phyloP scores from a whole-genome alignment of 1,140 invertebrate genomes.

The honey bee (Apis mellifera) region DNA sequence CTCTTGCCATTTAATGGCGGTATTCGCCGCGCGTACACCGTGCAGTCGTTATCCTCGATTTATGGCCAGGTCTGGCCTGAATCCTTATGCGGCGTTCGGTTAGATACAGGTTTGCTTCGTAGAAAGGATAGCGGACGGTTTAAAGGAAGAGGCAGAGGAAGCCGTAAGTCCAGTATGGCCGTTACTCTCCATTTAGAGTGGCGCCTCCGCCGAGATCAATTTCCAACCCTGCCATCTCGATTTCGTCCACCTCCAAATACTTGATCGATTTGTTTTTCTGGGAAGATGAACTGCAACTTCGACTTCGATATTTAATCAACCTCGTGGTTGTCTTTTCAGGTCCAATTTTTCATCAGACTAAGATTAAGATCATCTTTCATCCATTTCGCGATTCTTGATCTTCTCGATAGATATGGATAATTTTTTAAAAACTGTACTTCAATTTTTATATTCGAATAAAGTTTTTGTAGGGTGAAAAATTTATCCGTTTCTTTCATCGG shows the following conservation, averaged over 20 bases:
- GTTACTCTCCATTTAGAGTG: slow-evolving; percentile 60
- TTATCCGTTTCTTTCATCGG: not conserved
- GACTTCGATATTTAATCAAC: too few species aligned
- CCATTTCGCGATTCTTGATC: too few species aligned
- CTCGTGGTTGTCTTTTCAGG: too few species aligned
- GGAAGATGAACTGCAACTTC: not conserved
- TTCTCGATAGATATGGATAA: too few species aligned
- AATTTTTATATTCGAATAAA: not conserved
- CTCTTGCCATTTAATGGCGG: slow-evolving; percentile 70
- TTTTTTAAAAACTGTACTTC: too few species aligned
- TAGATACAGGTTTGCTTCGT: slow-evolving; percentile 42
- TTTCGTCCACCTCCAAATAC: not conserved
- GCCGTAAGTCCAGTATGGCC: slow-evolving; percentile 39
- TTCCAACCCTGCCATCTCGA: slow-evolving; percentile 11
- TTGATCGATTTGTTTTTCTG: not conserved
- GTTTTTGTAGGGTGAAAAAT: slow-evolving; percentile 7
- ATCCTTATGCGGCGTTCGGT: slow-evolving; percentile 69
- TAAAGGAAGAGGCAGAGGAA: slow-evolving; percentile 24
- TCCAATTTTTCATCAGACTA: too few species aligned
- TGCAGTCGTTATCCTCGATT: slow-evolving; percentile 74
- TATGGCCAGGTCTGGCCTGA: slow-evolving; percentile 67
- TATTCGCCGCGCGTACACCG: slow-evolving; percentile 64
- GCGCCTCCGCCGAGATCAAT: slow-evolving; percentile 51
- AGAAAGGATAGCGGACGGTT: slow-evolving; percentile 26
- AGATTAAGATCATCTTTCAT: too few species aligned